Conservation (phyloP, 2,797 vertebrate genomes). For the Arremon aurantiirostris region DNA sequence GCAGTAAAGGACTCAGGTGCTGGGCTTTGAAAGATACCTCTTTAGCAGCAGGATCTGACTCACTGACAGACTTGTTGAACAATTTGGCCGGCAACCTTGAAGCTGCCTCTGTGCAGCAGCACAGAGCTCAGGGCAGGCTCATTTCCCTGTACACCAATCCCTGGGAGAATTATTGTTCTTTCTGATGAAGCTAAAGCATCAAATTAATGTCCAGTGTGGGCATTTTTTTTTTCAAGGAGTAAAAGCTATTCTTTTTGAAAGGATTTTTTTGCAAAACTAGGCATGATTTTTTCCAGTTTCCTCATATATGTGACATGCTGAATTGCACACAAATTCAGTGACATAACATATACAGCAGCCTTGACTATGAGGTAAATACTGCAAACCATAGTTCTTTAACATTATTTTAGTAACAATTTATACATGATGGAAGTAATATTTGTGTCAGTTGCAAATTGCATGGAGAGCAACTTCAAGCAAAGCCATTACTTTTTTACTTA, state of each 20-base stretch:
- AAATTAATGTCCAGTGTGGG: not conserved
- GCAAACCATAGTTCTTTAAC: not conserved
- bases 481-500: not conserved
- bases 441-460: not conserved
- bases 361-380: not conserved
- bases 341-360: not conserved
- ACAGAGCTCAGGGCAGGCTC: not conserved
- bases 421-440: not conserved
- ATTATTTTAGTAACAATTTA: not conserved
- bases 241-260: not conserved
- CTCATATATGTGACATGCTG: not conserved
- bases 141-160: not conserved
- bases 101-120: slow-evolving; percentile 4
- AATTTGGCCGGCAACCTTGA: slow-evolving; percentile 40
- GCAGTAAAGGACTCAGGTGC: slow-evolving; percentile 24
- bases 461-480: not conserved
- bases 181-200: not conserved
- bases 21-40: slow-evolving; percentile 47
- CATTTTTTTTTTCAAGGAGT: not conserved
- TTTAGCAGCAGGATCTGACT: slow-evolving; percentile 48
- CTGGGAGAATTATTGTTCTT: not conserved
- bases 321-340: not conserved
- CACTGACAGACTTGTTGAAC: slow-evolving; percentile 39
- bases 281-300: not conserved
- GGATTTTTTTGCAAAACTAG: not conserved